Conservation (phyloP, 2,888 invertebrate species). For the Pristionchus japonicus region DNA sequence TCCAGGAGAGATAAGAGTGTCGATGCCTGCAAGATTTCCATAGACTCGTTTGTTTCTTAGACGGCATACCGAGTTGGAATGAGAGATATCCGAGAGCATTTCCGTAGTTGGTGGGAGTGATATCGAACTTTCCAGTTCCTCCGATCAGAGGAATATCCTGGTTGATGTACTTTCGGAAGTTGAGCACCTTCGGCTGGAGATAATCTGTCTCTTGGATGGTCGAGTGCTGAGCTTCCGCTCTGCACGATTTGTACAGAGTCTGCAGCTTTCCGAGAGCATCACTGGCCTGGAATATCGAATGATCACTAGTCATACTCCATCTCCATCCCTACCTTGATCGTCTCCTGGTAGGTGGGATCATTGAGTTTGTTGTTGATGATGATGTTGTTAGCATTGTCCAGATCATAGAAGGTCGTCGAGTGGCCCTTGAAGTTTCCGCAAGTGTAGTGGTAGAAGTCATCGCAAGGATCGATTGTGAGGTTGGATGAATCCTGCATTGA, state of each 20-base stretch:
- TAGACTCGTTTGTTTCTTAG: not conserved
- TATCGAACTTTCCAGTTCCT: constrained; percentile 14
- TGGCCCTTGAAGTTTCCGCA: constrained; percentile 58
- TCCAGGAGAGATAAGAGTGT: constrained; percentile 37
- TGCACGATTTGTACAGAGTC: constrained; percentile 31
- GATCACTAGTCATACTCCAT: not conserved
- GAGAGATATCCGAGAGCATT: constrained; percentile 20
- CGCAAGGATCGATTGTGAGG: constrained; percentile 65
- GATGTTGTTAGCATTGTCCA: not conserved
- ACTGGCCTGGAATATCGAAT: not conserved
- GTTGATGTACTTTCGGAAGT: not conserved
- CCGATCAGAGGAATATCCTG: constrained; percentile 36
- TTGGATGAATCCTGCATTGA: constrained; percentile 55
- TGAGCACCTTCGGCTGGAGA: constrained; percentile 18
- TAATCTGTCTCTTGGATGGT: constrained; percentile 26
- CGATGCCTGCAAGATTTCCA: not conserved
- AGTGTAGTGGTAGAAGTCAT: constrained; percentile 69
- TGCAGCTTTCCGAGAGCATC: constrained; percentile 24
- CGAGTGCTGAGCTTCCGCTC: not conserved
- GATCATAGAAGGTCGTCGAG: constrained; percentile 48
- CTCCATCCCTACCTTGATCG: constrained; percentile 48
- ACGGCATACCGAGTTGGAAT: not conserved
- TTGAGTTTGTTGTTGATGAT: constrained; percentile 51
- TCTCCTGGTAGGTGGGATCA: constrained; percentile 54
- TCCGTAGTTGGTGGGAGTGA: not conserved